phyloP scores from a whole-genome alignment of 2,797 vertebrate genomes.

The Chaunax sp. region DNA sequence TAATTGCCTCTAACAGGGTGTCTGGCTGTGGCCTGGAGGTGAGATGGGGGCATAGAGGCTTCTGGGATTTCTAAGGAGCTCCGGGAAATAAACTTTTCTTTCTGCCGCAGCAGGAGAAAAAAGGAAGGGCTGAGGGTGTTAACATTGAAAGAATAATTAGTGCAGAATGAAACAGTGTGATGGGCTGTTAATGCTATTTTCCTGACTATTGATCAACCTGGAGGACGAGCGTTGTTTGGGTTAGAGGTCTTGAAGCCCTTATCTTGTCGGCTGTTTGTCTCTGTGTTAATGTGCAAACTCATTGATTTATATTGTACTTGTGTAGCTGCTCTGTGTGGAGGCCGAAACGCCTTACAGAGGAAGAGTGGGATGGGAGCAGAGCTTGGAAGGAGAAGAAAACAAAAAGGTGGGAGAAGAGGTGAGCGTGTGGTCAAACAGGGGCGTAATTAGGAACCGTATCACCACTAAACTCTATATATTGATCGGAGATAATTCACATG shows the following conservation, averaged over 20 bases:
- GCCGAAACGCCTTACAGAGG: constrained; percentile 64
- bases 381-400: constrained; percentile 55
- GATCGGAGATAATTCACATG: constrained; percentile 73
- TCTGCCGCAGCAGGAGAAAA: constrained; percentile 46
- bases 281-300: constrained; percentile 63
- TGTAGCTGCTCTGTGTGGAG: constrained; percentile 56
- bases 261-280: constrained; percentile 63
- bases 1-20: constrained; percentile 76
- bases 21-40: constrained; percentile 77
- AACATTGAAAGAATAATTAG: constrained; percentile 78
- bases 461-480: constrained; percentile 72
- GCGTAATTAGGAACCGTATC: constrained; percentile 74
- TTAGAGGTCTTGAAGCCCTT: constrained; percentile 67
- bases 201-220: constrained; percentile 77
- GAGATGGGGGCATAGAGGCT: constrained; percentile 65
- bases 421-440: constrained; percentile 69
- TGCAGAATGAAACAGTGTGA: constrained; percentile 59
- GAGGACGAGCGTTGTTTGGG: constrained; percentile 66
- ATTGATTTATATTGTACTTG: constrained; percentile 70
- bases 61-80: constrained; percentile 73
- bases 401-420: constrained; percentile 69
- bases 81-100: constrained; percentile 79
- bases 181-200: constrained; percentile 71
- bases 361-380: constrained; percentile 64
- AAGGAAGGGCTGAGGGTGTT: constrained; percentile 45